Base-by-base conservation (phyloP, 2,113 vertebrate species). In the Phaethon lepturus region DNA sequence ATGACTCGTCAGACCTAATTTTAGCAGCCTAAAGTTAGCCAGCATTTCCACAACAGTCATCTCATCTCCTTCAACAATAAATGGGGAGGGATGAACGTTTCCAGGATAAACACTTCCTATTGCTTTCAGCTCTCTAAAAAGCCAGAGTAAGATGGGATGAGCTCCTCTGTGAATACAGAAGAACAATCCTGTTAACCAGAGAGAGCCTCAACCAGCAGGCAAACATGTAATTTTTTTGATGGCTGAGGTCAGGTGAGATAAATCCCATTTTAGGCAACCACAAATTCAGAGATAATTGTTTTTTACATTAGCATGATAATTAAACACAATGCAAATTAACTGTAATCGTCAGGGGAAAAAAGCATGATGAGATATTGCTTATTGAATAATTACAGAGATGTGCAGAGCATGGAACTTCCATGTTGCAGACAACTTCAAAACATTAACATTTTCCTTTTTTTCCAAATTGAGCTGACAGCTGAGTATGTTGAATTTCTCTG, bases 1-100 rank as follows among this genome's bases (percentile, higher is more conserved):
- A 10, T 90, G 85, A 94, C 85, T 96, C 74, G 67, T 96, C 96
- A 95, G 93, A 83, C 18, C 77, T 93, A 93, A 96, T 96, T 96
- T 96, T 96, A 96, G 90, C 92, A 62, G 87, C 58, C 87, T 85
- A 11, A 85, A 85, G 26, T 93, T 53, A 91, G 91, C 56, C 89
- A 94, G 90, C 77, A n/a, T 85, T 96, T 87, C 87, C 93, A 87
- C 66, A 17, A 72, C 52, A 60, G 69, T 28, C 35, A 9, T 69
- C 75, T 73, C 86, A 86, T 85, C 81, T 72, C 87, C 66, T 75
- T 68, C 84, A 68, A 38, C 53, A 56, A 11, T 16, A 44, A 90
- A 75, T 5, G 67, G 87, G 56, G 76, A 68, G 29, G 87, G 69
- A 53, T 60, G 95, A 85, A 49, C 49, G 17, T 35, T 86, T 86